A percentile compares a stretch with the other conserved stretches of the same genome.
phyloP scores from a whole-genome alignment of 1,140 invertebrate species.

The Zaprionus davidi region DNA sequence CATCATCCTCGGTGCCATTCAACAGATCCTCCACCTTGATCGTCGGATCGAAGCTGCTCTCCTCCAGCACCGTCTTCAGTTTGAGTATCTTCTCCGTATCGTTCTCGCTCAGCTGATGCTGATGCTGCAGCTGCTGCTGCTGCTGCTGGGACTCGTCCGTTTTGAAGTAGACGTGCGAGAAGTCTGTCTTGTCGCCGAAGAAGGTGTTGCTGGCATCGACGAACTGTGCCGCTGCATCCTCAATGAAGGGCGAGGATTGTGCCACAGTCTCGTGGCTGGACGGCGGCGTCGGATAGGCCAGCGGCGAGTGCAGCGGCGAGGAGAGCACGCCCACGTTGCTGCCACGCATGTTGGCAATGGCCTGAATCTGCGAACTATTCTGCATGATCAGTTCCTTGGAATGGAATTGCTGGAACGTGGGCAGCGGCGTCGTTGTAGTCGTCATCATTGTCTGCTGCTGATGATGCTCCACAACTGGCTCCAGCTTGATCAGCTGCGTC shows the following conservation, averaged over 20 bases:
- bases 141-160: conserved; percentile 58
- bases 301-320: conserved; percentile 89
- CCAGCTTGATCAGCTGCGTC: conserved; percentile 65
- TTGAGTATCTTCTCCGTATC: conserved; percentile 86
- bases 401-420: conserved; percentile 92
- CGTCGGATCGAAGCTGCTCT: conserved; percentile 73
- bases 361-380: conserved; percentile 83
- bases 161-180: conserved; percentile 75
- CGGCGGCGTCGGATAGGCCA: conserved; percentile 92
- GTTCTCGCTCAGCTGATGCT: conserved; percentile 69
- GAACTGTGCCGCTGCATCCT: conserved; percentile 79
- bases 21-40: conserved; percentile 80
- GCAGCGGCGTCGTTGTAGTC: conserved; percentile 88
- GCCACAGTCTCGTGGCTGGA: conserved; percentile 91
- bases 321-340: conserved; percentile 81
- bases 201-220: conserved; percentile 75
- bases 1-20: conserved; percentile 68
- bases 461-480: conserved; percentile 43
- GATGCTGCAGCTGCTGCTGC: conserved; percentile 33
- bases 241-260: conserved; percentile 83
- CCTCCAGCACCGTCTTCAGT: conserved; percentile 83
- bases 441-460: conserved; percentile 23
- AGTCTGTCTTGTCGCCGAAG: conserved; percentile 77
- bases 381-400: conserved; percentile 85
- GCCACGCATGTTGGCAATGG: conserved; percentile 84